A percentile compares a stretch with the other conserved stretches of the same genome.
phyloP scores from a whole-genome alignment of 2,888 invertebrate species.

The Parochlus steinenii region DNA sequence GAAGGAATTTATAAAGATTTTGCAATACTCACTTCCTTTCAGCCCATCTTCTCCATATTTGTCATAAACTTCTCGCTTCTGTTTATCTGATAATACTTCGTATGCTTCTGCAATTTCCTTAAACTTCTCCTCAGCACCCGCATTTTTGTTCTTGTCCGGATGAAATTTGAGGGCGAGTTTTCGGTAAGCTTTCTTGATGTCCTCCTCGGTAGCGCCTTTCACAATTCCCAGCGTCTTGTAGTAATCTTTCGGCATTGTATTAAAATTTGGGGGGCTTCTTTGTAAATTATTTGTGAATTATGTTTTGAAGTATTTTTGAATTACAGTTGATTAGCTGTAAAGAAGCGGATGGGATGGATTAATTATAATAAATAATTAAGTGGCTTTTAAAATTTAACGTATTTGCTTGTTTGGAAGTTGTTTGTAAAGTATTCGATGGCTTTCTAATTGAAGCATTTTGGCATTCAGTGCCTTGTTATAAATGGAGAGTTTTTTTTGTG shows the following conservation, averaged over 20 bases:
- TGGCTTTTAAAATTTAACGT: no score
- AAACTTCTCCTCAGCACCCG: constrained; percentile 91
- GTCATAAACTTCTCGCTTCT: constrained; percentile 90
- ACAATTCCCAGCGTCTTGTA: constrained; percentile 82
- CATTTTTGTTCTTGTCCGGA: constrained; percentile 93
- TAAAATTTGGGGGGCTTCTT: no score
- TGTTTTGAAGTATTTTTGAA: no score
- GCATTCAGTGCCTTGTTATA: no score
- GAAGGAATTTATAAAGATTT: background rate
- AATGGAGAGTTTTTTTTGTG: no score
- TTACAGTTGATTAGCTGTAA: no score
- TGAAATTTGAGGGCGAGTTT: constrained; percentile 95
- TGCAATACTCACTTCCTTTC: constrained; percentile 43
- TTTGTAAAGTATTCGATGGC: no score
- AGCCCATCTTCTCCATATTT: constrained; percentile 85
- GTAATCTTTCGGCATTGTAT: constrained; percentile 90
- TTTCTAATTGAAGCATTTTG: no score
- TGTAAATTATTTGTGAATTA: no score
- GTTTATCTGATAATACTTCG: constrained; percentile 90
- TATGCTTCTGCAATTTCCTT: constrained; percentile 98
- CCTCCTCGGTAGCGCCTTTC: constrained; percentile 83
- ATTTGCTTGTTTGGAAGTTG: no score
- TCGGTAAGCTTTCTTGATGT: constrained; percentile 93
- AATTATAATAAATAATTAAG: no score
- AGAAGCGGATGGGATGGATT: no score